Conservation (phyloP, 2,113 vertebrate genomes). For the Tachycineta bicolor region DNA sequence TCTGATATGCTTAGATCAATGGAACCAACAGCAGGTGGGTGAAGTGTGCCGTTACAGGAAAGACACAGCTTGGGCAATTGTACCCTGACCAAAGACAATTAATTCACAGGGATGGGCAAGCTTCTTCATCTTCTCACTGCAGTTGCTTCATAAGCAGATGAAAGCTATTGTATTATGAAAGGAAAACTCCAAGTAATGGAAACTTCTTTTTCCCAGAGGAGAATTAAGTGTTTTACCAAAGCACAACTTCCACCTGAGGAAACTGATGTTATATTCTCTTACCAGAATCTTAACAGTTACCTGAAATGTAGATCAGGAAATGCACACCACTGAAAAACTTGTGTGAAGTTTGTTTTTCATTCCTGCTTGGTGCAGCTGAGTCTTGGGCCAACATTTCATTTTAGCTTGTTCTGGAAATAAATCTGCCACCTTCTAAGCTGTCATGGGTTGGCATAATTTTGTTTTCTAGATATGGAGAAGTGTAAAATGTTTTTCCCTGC, state of each 20-base stretch:
- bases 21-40: not conserved
- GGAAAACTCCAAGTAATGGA: conserved; percentile 28
- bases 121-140: not conserved
- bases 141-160: not conserved
- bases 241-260: not conserved
- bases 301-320: conserved; percentile 24
- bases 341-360: not conserved
- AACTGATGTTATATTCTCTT: conserved; percentile 28
- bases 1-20: not conserved
- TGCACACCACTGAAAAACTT: not conserved
- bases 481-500: no score
- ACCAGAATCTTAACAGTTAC: conserved; percentile 26
- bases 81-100: not conserved
- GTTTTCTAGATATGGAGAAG: no score
- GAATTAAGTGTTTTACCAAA: conserved; percentile 34
- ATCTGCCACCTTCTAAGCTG: not conserved
- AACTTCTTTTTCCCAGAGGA: conserved; percentile 47
- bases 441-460: no score
- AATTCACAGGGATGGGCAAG: not conserved
- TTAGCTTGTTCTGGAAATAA: not conserved
- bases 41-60: not conserved
- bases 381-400: not conserved
- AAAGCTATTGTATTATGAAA: not conserved
- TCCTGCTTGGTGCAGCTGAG: not conserved
- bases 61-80: not conserved